phyloP scores from a whole-genome alignment of 1,140 invertebrate species.

The Leptinotarsa undecemlineata region DNA sequence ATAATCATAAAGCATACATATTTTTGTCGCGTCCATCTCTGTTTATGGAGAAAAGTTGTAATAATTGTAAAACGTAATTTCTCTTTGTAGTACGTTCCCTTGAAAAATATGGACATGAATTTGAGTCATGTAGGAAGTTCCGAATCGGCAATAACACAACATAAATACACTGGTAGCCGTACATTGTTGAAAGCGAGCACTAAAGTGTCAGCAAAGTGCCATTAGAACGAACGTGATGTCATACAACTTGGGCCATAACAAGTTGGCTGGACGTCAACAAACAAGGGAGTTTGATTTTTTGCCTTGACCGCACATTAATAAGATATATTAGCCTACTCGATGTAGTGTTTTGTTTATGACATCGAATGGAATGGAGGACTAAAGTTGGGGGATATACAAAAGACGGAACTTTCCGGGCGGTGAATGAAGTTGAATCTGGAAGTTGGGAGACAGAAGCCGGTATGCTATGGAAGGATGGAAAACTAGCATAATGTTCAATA shows the following conservation, averaged over 20 bases:
- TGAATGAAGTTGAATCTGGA: not conserved
- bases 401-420: not conserved
- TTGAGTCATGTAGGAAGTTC: slow-evolving; percentile 25
- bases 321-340: slow-evolving; percentile 38
- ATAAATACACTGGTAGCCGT: slow-evolving; percentile 21
- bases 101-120: slow-evolving; percentile 18
- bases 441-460: not conserved
- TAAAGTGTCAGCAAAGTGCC: slow-evolving; percentile 37
- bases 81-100: too few species aligned
- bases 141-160: slow-evolving; percentile 27
- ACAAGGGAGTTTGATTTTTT: slow-evolving; percentile 40
- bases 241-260: slow-evolving; percentile 33
- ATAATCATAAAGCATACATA: too few species aligned
- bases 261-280: slow-evolving; percentile 37
- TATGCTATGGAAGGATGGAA: too few species aligned
- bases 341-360: slow-evolving; percentile 36
- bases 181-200: slow-evolving; percentile 26
- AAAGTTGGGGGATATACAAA: slow-evolving; percentile 20
- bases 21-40: too few species aligned
- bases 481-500: too few species aligned
- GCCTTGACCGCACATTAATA: slow-evolving; percentile 34
- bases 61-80: too few species aligned
- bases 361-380: slow-evolving; percentile 15
- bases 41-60: too few species aligned
- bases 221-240: slow-evolving; percentile 25